Base-by-base conservation (phyloP, 2,888 invertebrate species). In the Leptopilina myrica region DNA sequence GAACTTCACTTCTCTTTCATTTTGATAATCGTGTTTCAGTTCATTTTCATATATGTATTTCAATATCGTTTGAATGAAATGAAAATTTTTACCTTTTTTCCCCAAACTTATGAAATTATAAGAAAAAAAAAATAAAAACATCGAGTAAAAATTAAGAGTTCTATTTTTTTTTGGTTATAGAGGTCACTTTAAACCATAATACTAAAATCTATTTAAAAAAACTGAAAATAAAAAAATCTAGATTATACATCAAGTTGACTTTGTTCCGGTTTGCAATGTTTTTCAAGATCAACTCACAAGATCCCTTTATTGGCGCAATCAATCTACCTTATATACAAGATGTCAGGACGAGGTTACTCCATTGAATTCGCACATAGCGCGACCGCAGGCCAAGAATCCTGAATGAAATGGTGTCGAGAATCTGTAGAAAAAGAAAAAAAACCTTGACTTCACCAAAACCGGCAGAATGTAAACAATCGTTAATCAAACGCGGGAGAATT, bases 211-310 rank as follows among this genome's bases (percentile, higher is more conserved):
- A n/a, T n/a, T n/a, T n/a, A n/a, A 33, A 33, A 33, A 33, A 5
- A 46, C 46, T 2, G 46, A 46, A 46, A 46, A 46, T 46, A 9
- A 46, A 9, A 46, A 46, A 46, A 20, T 9, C 46, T 67, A 0
- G 20, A 20, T 3, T 3, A 1, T 14, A 9, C 4, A 73, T 53
- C 53, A 73, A 73, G 56, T 33, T 4, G 79, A 81, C 78, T 76
- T 79, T 83, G 88, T 89, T 88, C 89, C 88, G 89, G 89, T 88
- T 88, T 87, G 86, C 86, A 86, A 84, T 86, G 49, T 86, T 84
- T 86, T 85, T 84, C 84, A 84, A 84, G 84, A 80, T 64, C 14
- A 67, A 76, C 53, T 33, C 33, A 66, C 15, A 56, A 67, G 56
- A 77, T 76, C 76, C 73, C 83, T 80, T 20, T 75, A 79, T 33